A percentile compares a stretch with the other conserved stretches of the same genome.
Conservation (phyloP, 2,888 invertebrate species). For the Lysandra bellargus region DNA sequence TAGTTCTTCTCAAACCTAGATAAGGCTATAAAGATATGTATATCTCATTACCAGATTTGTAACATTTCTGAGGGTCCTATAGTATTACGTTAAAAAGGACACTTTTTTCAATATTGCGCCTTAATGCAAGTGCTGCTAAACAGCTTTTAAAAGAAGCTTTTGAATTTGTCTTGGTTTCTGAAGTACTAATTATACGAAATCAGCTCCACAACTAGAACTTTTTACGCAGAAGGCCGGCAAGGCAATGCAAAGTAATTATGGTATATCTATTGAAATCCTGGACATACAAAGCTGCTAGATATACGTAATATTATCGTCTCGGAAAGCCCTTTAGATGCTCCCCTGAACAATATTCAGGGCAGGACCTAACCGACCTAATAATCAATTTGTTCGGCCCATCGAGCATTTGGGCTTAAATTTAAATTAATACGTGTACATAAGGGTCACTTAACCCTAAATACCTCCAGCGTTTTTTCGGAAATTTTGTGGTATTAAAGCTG, state of each 20-base stretch:
- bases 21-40: too few relatives aligned
- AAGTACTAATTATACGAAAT: too few relatives aligned
- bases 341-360: constrained; percentile 61
- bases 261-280: background rate
- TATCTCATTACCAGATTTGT: too few relatives aligned
- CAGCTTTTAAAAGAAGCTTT: too few relatives aligned
- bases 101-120: too few relatives aligned
- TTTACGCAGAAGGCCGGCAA: background rate
- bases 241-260: background rate
- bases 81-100: too few relatives aligned
- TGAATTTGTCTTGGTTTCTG: too few relatives aligned
- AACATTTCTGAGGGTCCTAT: too few relatives aligned
- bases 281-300: background rate
- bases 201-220: background rate
- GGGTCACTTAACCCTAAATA: background rate
- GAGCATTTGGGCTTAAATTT: constrained; percentile 53
- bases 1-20: too few relatives aligned
- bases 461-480: background rate
- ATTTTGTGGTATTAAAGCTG: background rate
- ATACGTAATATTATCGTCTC: constrained; percentile 38
- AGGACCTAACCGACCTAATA: constrained; percentile 64
- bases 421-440: constrained; percentile 33
- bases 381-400: constrained; percentile 62
- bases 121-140: too few relatives aligned
- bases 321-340: constrained; percentile 42